Evolutionary conservation across 2,113 vertebrate species (phyloP).

Genomic region (Pedionomus torquatus): DNA sequence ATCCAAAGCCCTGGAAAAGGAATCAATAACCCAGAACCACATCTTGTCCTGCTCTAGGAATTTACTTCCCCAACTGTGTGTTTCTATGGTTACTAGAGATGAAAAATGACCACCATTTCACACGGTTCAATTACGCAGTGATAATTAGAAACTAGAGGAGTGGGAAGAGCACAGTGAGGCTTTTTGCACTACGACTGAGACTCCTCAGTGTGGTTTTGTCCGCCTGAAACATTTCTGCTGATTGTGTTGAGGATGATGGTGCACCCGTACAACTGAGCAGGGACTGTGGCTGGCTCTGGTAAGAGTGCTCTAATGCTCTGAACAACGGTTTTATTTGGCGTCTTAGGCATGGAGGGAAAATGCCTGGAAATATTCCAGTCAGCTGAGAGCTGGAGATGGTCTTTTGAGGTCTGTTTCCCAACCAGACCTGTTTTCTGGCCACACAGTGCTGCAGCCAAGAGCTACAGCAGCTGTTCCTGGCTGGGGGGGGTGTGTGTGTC

Average conservation of each 20-base stretch:
- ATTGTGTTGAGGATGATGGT: neutral
- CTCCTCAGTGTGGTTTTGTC: neutral
- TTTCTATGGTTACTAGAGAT: neutral
- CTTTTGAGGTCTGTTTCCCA: neutral
- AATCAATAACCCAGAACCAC: neutral
- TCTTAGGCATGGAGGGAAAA: neutral
- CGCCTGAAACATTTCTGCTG: neutral
- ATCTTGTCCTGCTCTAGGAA: neutral
- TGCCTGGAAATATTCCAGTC: neutral
- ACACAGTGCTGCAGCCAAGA: neutral
- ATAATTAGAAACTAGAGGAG: neutral
- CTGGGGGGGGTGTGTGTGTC: too few species aligned
- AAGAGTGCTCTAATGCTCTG: neutral
- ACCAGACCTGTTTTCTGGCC: neutral
- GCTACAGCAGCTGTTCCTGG: accelerated
- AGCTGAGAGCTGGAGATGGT: neutral
- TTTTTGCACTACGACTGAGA: accelerated
- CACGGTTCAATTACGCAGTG: accelerated
- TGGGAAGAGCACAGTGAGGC: too few species aligned
- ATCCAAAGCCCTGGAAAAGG: neutral
- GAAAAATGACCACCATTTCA: neutral
- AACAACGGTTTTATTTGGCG: neutral
- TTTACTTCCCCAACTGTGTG: neutral
- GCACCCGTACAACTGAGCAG: neutral
- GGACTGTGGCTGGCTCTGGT: neutral